Base-by-base conservation (phyloP, 2,888 invertebrate genomes). In the Hypsopygia costalis region DNA sequence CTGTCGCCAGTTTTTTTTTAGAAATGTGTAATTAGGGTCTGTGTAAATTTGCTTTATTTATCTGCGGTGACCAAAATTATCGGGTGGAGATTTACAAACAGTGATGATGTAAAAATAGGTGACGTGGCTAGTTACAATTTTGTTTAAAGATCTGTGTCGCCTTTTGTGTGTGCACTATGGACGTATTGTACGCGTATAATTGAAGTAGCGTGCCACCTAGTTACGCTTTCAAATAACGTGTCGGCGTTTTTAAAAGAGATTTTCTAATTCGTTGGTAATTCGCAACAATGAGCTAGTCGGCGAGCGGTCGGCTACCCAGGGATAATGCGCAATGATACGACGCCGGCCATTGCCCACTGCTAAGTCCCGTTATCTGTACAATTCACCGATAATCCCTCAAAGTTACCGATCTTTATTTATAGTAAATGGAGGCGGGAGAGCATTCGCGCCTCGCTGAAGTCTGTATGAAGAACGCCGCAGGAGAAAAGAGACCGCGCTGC, bases 251-350 rank as follows among this genome's bases (percentile, higher is more conserved):
- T 64, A 71, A 78, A 82, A 75, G 73, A 52, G 55, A 62, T 67
- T 75, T 78, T 81, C 67, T 87, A 87, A 87, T 86, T 87, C 78
- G 78, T 61, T 65, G 71, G 71, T 87, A 85, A 87, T 86, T 86
- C 70, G 63, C 63, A 69, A 88, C 85, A 86, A 88, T 77, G 50
- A 61, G 42, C 44, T 43, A 55, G 69, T 59, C 63, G 69, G 55
- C 62, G 66, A 69, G 63, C 70, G 72, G 69, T 64, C 69, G 72
- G 63, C 69, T 60, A 69, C 57, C 65, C 64, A 62, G 53, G 77
- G 69, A 70, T 87, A 81, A 87, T 80, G 79, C 62, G 86, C 86
- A 85, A 87, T 68, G 86, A 87, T 87, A 87, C 77, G 62, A 68
- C 70, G 76, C 62, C 61, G 51, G 51, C 51, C 65, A 70, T 85